Conservation (phyloP, 2,888 invertebrate genomes). For the Ormyrus labotus region DNA sequence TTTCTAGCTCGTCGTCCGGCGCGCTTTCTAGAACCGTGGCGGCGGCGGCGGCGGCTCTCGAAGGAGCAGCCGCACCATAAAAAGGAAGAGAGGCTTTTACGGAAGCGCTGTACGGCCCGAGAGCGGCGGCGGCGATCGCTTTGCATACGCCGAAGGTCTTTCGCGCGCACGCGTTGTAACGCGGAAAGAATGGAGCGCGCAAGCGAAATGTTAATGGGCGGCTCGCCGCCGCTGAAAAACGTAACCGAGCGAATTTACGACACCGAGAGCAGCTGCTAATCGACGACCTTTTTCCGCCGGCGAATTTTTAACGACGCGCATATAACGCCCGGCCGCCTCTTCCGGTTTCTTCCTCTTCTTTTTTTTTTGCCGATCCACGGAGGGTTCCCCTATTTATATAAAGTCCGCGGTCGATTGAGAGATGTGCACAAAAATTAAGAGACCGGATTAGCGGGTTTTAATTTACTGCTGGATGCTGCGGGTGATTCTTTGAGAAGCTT, state of each 20-base stretch:
- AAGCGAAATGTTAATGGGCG: conserved; percentile 48
- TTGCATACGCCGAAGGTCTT: conserved; percentile 59
- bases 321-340: background rate
- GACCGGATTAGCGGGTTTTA: too few relatives aligned
- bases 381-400: background rate
- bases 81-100: conserved; percentile 54
- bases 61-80: conserved; percentile 1
- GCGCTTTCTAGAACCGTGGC: conserved; percentile 4
- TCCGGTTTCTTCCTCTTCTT: background rate
- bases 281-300: conserved; percentile 32
- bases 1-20: background rate
- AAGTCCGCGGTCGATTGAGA: too few relatives aligned
- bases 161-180: conserved; percentile 43
- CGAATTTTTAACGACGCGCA: conserved; percentile 7
- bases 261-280: conserved; percentile 7
- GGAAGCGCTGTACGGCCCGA: conserved; percentile 40
- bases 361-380: background rate
- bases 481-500: too few relatives aligned
- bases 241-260: conserved; percentile 43
- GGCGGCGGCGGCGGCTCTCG: background rate
- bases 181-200: conserved; percentile 55
- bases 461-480: too few relatives aligned
- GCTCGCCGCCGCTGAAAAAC: background rate
- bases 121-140: conserved; percentile 1
- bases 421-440: too few relatives aligned